Percentiles rank a stretch among this genome's conserved stretches.
Conservation (phyloP, 2,113 vertebrate species). For the Gallinago undulata region DNA sequence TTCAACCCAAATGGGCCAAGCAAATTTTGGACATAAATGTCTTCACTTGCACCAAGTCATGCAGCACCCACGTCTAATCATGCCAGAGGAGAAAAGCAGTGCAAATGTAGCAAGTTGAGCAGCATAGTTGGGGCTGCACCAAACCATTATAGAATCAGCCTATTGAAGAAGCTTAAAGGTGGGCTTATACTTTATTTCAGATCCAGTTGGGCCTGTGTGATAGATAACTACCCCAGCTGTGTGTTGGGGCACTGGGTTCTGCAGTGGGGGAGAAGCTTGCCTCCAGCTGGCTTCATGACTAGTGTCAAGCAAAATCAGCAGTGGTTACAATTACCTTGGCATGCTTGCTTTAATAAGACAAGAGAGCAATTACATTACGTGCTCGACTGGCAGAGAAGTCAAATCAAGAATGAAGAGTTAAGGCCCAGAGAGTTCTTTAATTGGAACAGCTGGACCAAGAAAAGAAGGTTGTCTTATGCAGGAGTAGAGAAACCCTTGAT, state of each 20-base stretch:
- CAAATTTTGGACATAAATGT: neutral
- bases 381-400: neutral
- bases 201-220: neutral
- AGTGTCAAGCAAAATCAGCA: neutral
- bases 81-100: neutral
- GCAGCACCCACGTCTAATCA: neutral
- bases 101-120: neutral
- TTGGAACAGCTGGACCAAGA: neutral
- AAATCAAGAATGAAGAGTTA: neutral
- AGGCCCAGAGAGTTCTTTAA: neutral
- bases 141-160: neutral
- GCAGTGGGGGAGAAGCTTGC: neutral
- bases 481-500: neutral
- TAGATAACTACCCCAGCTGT: neutral
- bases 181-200: neutral
- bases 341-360: neutral
- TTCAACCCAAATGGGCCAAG: neutral
- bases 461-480: neutral
- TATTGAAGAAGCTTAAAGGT: neutral
- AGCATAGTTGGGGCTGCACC: neutral
- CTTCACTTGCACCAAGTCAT: neutral
- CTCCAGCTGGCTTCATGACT: neutral
- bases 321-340: neutral
- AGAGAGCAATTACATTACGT: neutral
- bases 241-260: neutral